Conservation (phyloP, 1,140 invertebrate species). For the Drosophila virilis region DNA sequence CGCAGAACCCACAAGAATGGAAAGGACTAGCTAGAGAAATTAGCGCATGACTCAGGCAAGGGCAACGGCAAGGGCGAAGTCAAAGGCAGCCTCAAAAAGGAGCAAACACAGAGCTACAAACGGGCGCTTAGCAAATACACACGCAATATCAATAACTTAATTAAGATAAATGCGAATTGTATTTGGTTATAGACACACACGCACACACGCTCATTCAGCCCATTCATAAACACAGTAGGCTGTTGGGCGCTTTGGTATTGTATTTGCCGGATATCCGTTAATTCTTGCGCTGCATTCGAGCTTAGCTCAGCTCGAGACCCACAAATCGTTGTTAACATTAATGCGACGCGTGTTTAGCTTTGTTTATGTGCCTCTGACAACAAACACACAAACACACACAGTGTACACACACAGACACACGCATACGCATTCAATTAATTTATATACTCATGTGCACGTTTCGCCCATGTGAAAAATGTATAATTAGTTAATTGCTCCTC, state of each 20-base stretch:
- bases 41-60: conserved; percentile 29
- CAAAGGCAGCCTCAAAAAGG: not conserved
- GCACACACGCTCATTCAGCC: conserved; percentile 35
- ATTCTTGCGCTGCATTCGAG: conserved; percentile 41
- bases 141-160: conserved; percentile 80
- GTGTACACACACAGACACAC: not conserved
- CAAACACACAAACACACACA: conserved; percentile 10
- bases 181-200: conserved; percentile 59
- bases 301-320: conserved; percentile 7
- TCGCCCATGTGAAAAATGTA: conserved; percentile 73
- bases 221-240: conserved; percentile 3
- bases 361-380: conserved; percentile 55
- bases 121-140: conserved; percentile 33
- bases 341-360: conserved; percentile 70
- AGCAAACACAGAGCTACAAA: conserved; percentile 4
- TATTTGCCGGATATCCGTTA: conserved; percentile 57
- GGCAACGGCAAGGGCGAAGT: conserved; percentile 16
- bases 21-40: not conserved
- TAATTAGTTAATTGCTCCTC: conserved; percentile 80
- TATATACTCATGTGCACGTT: conserved; percentile 58
- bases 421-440: conserved; percentile 58
- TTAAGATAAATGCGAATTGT: conserved; percentile 80
- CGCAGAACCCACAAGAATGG: not conserved
- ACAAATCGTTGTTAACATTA: conserved; percentile 73
- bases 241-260: conserved; percentile 36